phyloP scores from a whole-genome alignment of 2,797 vertebrate genomes.

The Anisognathus igniventris region DNA sequence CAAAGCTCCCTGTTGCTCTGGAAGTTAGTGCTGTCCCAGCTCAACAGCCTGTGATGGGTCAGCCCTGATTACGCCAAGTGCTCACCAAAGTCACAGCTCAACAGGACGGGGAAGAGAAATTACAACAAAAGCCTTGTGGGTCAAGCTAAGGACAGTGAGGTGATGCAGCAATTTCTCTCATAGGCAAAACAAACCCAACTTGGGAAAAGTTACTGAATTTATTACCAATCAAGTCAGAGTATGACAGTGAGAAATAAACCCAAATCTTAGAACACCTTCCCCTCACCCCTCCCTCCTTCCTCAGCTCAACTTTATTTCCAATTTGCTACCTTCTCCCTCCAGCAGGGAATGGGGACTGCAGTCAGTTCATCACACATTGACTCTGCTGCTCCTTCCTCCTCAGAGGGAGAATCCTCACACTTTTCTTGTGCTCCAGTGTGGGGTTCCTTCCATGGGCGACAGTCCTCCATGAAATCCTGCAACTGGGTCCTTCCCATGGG shows the following conservation, averaged over 20 bases:
- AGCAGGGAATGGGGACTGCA: not conserved
- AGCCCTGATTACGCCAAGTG: not conserved
- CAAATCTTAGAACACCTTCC: not conserved
- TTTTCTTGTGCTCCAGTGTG: rapidly evolving
- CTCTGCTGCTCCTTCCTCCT: not conserved
- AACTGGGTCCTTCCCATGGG: not conserved
- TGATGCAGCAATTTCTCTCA: not conserved
- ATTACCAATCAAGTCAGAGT: not conserved
- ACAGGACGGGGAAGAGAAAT: not conserved
- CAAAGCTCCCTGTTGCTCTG: not conserved
- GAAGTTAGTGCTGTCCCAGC: not conserved
- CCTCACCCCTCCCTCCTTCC: not conserved
- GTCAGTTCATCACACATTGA: not conserved
- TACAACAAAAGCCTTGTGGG: rapidly evolving
- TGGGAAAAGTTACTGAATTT: not conserved
- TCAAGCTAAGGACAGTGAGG: not conserved
- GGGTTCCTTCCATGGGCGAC: not conserved
- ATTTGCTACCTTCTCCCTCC: not conserved
- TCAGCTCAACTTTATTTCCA: not conserved
- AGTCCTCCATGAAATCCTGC: not conserved
- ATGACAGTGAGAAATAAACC: not conserved
- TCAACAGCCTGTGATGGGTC: not conserved
- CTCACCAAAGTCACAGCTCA: not conserved
- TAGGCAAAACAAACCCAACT: rapidly evolving
- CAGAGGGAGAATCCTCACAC: not conserved